Evolutionary conservation across 2,888 invertebrate genomes (phyloP).

Genomic region (Tetanocera ferruginea): DNA sequence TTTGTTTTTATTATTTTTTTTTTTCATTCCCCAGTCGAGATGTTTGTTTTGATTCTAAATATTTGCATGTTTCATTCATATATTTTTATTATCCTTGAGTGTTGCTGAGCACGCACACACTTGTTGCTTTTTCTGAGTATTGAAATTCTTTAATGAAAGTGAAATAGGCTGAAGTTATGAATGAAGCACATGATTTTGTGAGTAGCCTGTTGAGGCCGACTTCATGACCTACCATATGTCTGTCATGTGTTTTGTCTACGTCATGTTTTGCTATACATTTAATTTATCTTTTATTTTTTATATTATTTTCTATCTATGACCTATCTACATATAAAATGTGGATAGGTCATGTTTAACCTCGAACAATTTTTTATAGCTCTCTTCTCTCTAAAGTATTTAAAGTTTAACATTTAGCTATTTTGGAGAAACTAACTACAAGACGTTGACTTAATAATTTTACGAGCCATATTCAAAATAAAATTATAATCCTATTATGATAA

Average conservation of each 20-base stretch:
- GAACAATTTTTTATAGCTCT: no score
- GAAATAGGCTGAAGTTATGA: not conserved
- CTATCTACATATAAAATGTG: no score
- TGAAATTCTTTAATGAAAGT: not conserved
- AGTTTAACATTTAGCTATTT: no score
- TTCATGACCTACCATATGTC: not conserved
- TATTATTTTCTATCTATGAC: no score
- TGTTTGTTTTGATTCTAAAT: not conserved
- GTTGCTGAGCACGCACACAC: slow-evolving; percentile 62
- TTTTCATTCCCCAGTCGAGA: not conserved
- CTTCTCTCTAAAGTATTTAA: no score
- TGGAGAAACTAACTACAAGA: no score
- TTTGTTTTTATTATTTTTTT: not conserved
- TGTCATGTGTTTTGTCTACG: slow-evolving; percentile 7
- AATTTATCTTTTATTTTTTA: not conserved
- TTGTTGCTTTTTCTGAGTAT: slow-evolving; percentile 52
- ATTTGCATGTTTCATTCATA: slow-evolving; percentile 8
- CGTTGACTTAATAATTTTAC: no score
- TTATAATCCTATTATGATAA: no score
- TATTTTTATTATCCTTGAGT: slow-evolving; percentile 5
- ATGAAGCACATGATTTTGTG: not conserved
- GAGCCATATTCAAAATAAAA: no score
- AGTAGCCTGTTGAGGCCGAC: not conserved
- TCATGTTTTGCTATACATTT: not conserved
- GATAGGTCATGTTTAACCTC: no score